Percentiles rank a stretch among this genome's conserved stretches.
phyloP scores from a whole-genome alignment of 2,113 vertebrate genomes.

The Vulpes ferrilata region DNA sequence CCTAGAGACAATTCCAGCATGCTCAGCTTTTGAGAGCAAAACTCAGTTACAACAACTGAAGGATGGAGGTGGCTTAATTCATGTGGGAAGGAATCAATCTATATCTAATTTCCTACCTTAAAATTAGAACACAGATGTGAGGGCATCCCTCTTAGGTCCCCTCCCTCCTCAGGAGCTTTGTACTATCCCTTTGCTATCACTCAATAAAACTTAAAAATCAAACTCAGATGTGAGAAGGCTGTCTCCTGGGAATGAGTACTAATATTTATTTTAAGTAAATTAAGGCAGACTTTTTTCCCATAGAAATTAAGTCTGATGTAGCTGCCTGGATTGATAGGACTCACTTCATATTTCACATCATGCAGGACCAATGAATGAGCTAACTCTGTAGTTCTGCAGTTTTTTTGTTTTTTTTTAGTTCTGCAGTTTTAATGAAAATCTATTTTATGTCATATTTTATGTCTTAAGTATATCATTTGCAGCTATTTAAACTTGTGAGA shows the following conservation, averaged over 20 bases:
- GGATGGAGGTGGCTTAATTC: neutral
- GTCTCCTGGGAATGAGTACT: neutral
- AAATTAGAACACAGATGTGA: constrained; percentile 24
- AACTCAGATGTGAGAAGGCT: neutral
- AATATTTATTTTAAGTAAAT: constrained; percentile 29
- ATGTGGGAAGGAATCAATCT: neutral
- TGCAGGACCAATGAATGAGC: neutral
- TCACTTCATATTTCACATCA: neutral
- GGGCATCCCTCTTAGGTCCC: no score
- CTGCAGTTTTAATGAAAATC: constrained; percentile 44
- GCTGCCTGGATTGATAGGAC: neutral
- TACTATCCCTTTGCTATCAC: no score
- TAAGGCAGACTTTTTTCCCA: neutral
- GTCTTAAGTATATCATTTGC: constrained; percentile 36
- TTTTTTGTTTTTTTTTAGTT: constrained; percentile 52
- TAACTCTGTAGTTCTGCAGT: neutral
- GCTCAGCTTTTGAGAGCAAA: neutral
- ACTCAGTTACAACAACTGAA: neutral
- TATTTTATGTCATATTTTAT: neutral
- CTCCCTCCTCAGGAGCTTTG: no score
- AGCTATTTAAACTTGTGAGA: neutral
- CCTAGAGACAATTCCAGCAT: neutral
- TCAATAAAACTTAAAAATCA: no score
- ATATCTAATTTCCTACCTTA: constrained; percentile 35
- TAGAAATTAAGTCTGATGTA: constrained; percentile 25